Percentiles rank a stretch among this genome's conserved stretches.
phyloP scores from a whole-genome alignment of 2,888 invertebrate species.

The Drosophila acutilabella region DNA sequence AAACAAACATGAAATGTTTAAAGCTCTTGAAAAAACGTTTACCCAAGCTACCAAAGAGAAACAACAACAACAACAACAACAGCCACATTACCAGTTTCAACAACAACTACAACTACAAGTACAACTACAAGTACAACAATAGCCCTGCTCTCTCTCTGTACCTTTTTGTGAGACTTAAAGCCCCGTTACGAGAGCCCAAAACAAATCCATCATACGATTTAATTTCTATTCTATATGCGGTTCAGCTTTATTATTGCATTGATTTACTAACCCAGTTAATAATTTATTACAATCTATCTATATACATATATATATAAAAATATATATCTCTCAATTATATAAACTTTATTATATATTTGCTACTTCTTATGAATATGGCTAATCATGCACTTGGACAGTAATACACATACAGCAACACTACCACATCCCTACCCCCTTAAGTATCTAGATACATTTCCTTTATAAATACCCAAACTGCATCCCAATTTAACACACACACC shows the following conservation, averaged over 20 bases:
- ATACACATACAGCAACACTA: slow-evolving; percentile 2
- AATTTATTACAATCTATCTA: slow-evolving; percentile 69
- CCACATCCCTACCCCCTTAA: not conserved
- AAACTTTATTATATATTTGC: slow-evolving; percentile 46
- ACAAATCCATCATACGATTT: slow-evolving; percentile 81
- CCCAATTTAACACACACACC: not conserved
- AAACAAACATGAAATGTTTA: slow-evolving; percentile 23
- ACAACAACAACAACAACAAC: slow-evolving; percentile 18
- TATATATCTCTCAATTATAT: slow-evolving; percentile 27
- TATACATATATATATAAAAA: slow-evolving; percentile 32
- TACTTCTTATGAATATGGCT: slow-evolving; percentile 53
- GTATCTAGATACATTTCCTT: too few species aligned
- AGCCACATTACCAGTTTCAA: slow-evolving; percentile 16
- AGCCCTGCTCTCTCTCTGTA: slow-evolving; percentile 39
- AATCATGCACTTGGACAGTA: slow-evolving; percentile 44
- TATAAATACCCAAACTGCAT: too few species aligned
- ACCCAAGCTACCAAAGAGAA: slow-evolving; percentile 18
- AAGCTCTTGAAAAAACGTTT: slow-evolving; percentile 16
- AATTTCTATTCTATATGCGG: slow-evolving; percentile 86
- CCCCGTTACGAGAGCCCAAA: slow-evolving; percentile 49
- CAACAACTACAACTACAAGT: slow-evolving; percentile 6
- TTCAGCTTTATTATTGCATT: slow-evolving; percentile 85
- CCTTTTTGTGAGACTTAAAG: slow-evolving; percentile 52
- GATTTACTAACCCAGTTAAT: slow-evolving; percentile 74
- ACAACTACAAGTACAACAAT: slow-evolving; percentile 24